Percentiles rank a stretch among this genome's conserved stretches.
Evolutionary conservation across 2,888 invertebrate genomes (phyloP).

Genomic region (Thera obeliscata): DNA sequence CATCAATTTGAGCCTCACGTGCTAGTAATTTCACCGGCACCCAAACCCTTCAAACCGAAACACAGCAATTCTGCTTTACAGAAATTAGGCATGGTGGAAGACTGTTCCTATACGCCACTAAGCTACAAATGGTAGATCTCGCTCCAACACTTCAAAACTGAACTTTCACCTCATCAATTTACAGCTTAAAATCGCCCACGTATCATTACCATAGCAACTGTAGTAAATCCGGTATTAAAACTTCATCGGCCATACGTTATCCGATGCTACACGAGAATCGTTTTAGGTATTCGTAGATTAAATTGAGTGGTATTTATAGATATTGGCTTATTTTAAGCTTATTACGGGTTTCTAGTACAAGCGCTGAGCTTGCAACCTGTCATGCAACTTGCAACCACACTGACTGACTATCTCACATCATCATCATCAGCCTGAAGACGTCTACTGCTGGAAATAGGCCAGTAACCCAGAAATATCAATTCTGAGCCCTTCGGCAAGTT

Average conservation of each 20-base stretch:
- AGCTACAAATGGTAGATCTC: slow-evolving; percentile 3
- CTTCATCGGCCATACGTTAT: slow-evolving; percentile 76
- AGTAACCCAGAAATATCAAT: no score
- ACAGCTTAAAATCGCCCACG: slow-evolving; percentile 58
- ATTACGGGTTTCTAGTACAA: slow-evolving; percentile 12
- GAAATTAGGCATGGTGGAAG: no score
- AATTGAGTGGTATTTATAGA: slow-evolving; percentile 50
- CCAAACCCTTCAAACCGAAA: no score
- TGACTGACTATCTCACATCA: no score
- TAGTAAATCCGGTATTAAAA: slow-evolving; percentile 68
- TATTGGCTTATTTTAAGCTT: slow-evolving; percentile 42
- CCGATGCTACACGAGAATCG: slow-evolving; percentile 72
- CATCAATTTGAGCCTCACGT: no score
- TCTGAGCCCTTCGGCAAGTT: no score
- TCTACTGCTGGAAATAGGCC: no score
- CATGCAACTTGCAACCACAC: no score
- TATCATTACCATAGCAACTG: slow-evolving; percentile 37
- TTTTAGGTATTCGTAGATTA: slow-evolving; percentile 67
- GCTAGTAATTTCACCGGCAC: no score
- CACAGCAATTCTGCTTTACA: no score
- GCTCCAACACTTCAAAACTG: slow-evolving; percentile 39
- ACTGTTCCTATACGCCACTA: neutral
- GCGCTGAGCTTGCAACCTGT: neutral
- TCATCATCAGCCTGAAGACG: no score
- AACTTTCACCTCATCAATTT: slow-evolving; percentile 49